These are phyloP conservation scores for Columba guinea DNA, from an alignment of 2,797 vertebrate genomes.

Conservation along the genomic window DNA sequence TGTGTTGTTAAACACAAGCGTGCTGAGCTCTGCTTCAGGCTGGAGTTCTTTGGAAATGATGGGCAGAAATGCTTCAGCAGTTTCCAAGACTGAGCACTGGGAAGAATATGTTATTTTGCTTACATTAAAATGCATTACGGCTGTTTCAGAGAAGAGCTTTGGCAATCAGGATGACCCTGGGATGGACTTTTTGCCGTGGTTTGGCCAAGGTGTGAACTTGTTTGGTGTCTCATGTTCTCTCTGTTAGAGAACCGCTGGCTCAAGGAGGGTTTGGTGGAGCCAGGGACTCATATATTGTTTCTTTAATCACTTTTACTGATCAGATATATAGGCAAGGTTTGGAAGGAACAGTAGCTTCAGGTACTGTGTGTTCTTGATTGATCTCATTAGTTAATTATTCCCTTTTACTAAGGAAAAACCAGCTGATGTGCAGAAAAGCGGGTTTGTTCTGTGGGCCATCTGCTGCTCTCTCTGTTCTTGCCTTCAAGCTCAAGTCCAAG, in stretches of 20 bases:
- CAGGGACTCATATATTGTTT: rapidly evolving
- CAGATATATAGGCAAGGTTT: background rate
- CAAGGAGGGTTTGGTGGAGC: background rate
- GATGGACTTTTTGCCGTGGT: background rate
- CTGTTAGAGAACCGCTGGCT: background rate
- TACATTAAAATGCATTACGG: background rate
- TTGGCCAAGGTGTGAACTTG: background rate
- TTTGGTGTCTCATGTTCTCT: background rate
- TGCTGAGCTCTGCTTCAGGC: constrained; percentile 18
- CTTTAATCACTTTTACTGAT: background rate
- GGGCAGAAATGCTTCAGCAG: background rate
- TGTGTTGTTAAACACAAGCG: background rate
- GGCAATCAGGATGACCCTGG: background rate
- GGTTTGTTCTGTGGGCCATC: background rate
- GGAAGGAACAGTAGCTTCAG: background rate
- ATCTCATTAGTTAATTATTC: background rate
- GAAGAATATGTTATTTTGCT: background rate
- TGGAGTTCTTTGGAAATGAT: background rate
- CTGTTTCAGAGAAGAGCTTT: background rate
- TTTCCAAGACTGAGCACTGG: background rate
- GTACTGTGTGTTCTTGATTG: background rate
- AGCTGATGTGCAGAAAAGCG: background rate
- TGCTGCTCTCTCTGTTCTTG: background rate
- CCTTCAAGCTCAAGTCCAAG: background rate
- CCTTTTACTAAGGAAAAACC: background rate